phyloP scores from a whole-genome alignment of 37 sponge, comb jelly and placozoan species.

The Hormiphora californensis region DNA sequence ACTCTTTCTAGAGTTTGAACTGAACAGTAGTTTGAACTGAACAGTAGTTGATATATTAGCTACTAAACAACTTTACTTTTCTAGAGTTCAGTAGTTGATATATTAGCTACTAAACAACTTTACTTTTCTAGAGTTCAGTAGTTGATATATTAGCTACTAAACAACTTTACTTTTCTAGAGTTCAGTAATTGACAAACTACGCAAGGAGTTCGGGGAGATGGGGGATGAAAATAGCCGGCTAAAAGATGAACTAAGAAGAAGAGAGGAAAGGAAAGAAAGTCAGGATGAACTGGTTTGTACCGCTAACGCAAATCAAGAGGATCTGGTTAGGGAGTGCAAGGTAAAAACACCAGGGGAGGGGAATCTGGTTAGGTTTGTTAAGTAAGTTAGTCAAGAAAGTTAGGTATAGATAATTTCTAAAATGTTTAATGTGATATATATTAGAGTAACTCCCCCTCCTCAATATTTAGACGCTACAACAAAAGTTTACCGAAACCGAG shows the following conservation, averaged over 20 bases:
- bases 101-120: too few species aligned
- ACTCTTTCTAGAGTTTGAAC: too few species aligned
- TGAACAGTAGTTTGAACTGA: too few species aligned
- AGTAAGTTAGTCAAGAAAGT: too few species aligned
- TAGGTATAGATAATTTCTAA: too few species aligned
- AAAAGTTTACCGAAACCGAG: background rate
- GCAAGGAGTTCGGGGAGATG: background rate
- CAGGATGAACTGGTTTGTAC: background rate
- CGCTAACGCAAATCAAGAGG: constrained; percentile 4
- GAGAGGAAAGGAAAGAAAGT: background rate
- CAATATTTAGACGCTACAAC: background rate
- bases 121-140: too few species aligned
- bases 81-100: too few species aligned
- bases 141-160: background rate
- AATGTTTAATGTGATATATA: background rate
- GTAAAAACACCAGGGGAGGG: constrained; percentile 9
- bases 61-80: too few species aligned
- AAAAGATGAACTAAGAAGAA: background rate
- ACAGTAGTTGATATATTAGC: too few species aligned
- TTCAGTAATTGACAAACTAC: background rate
- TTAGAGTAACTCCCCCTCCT: background rate
- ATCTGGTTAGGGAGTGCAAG: background rate
- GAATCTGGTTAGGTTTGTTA: background rate
- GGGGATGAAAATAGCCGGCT: constrained; percentile 11
- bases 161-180: too few species aligned